phyloP scores from a whole-genome alignment of 2,113 vertebrate species.

The Camelus dromedarius region DNA sequence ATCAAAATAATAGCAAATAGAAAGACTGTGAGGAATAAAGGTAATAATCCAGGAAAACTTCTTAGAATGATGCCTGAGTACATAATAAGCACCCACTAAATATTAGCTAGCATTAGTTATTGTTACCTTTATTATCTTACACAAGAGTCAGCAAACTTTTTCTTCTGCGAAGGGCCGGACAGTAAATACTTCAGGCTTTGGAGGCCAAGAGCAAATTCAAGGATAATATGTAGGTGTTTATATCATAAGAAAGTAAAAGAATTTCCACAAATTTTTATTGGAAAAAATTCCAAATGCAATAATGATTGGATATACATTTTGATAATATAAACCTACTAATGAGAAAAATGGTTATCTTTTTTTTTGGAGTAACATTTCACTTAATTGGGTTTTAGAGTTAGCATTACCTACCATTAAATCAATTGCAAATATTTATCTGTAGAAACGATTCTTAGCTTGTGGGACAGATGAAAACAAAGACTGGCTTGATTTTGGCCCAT shows the following conservation, averaged over 20 bases:
- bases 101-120: conserved; percentile 8
- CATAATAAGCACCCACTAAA: background rate
- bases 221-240: background rate
- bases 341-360: background rate
- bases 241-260: conserved; percentile 43
- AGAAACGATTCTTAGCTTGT: background rate
- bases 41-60: background rate
- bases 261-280: background rate
- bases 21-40: background rate
- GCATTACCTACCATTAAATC: background rate
- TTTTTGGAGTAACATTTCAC: background rate
- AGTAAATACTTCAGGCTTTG: background rate
- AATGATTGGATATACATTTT: conserved; percentile 28
- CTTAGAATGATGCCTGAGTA: background rate
- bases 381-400: conserved; percentile 14
- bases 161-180: background rate
- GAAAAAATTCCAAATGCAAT: conserved; percentile 15
- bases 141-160: background rate
- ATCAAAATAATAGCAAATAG: background rate
- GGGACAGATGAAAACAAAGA: background rate
- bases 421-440: background rate
- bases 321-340: background rate
- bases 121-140: conserved; percentile 10
- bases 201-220: background rate
- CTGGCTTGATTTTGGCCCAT: background rate